Base-by-base conservation (phyloP, 2,113 vertebrate species). In the Zosterops borbonicus region DNA sequence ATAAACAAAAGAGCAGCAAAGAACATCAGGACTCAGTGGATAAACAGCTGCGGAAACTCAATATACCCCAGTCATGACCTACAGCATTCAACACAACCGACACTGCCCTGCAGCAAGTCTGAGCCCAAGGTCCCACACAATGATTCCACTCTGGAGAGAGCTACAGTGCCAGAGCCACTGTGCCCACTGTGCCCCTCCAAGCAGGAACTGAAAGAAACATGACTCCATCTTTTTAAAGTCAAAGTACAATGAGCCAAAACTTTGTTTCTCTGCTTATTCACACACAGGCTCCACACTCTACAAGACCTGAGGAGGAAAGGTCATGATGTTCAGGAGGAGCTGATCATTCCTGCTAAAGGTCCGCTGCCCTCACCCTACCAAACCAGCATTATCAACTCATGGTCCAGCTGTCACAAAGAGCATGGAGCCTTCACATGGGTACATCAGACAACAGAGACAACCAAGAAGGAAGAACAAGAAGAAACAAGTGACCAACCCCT, bases 1-100 rank as follows among this genome's bases (percentile, higher is more conserved):
- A 69, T 55, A 64, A 83, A 74, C 6, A 53, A 49, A 87, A 76
- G 33, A 91, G 13, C 44, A 88, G 59, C 10, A 75, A 70, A 86
- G 25, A 42, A 10, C n/a, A 24, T 33, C 33, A 37, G 79, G 33
- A 65, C 8, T 69, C 31, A 6, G 24, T 23, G 14, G 35, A 46
- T 37, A 58, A 78, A 23, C 37, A 60, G 31, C 70, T 62, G 12
- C 0, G 0, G 33, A 80, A 65, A 52, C 24, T 76, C 67, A 27
- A 0, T 12, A 21, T 6, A 70, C 25, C 9, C 22, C 8, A 2
- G 0, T 15, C 4, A 2, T 6, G 42, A 50, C 29, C 70, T 67
- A 47, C 23, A 83, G n/a, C 59, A 67, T 41, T 52, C 71, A 60
- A 76, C 19, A 69, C 46, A 69, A 11, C 73, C 70, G 87, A 42